Evolutionary conservation across 2,888 invertebrate genomes (phyloP).

Genomic region (Macrophya alboannulata): DNA sequence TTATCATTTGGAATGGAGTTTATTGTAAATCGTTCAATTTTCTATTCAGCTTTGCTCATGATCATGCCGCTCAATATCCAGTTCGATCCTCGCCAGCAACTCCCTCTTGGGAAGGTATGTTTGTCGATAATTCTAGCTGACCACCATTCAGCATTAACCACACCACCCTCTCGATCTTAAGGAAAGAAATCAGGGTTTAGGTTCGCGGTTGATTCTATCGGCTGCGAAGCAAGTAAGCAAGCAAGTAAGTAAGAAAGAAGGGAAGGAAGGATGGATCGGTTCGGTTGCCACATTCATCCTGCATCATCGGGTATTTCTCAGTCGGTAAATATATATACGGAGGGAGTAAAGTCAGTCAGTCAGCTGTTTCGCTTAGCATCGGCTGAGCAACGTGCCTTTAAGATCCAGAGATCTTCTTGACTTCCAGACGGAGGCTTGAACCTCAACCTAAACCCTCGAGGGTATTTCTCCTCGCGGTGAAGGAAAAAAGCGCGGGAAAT

Average conservation of each 20-base stretch:
- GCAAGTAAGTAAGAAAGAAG: background rate
- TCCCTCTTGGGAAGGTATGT: conserved; percentile 44
- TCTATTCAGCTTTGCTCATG: background rate
- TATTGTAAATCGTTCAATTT: background rate
- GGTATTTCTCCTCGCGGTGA: background rate
- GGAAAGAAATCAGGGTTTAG: conserved; percentile 23
- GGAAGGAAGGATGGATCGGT: background rate
- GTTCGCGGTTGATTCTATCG: conserved; percentile 50
- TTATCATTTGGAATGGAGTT: background rate
- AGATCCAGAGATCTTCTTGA: conserved; percentile 27
- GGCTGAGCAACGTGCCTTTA: conserved; percentile 1
- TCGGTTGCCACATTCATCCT: conserved; percentile 18
- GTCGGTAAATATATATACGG: conserved; percentile 40
- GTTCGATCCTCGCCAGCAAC: conserved; percentile 2
- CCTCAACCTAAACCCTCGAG: background rate
- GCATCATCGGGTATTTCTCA: conserved; percentile 34
- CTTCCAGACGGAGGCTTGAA: conserved; percentile 26
- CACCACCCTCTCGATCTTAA: conserved; percentile 45
- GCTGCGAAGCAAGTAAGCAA: conserved; percentile 11
- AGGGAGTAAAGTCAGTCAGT: background rate
- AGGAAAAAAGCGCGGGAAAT: conserved; percentile 46
- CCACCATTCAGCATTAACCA: conserved; percentile 25
- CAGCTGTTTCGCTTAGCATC: conserved; percentile 52
- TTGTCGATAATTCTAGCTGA: conserved; percentile 41
- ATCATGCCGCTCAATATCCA: background rate